Percentiles rank a stretch among this genome's conserved stretches.
These are phyloP conservation scores for Triplophysa dalaica DNA, from an alignment of 2,113 vertebrate species.

Conservation along the genomic window DNA sequence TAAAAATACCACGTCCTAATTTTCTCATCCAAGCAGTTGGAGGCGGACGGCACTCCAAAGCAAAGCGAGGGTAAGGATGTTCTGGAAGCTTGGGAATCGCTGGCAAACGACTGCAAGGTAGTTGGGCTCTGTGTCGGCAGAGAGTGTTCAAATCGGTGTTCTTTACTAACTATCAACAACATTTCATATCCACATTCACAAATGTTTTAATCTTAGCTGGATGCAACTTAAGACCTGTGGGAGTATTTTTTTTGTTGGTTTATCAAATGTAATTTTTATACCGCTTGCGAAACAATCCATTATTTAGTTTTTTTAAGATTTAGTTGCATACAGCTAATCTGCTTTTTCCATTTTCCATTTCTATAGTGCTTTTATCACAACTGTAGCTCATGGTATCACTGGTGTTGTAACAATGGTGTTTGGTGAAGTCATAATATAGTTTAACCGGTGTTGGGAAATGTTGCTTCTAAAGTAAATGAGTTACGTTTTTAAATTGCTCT, in stretches of 20 bases:
- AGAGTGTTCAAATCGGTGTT: slow-evolving; percentile 19
- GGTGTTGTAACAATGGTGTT: neutral
- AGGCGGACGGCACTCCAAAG: slow-evolving; percentile 70
- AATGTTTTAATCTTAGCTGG: slow-evolving; percentile 46
- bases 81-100: slow-evolving; percentile 78
- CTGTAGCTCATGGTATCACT: neutral
- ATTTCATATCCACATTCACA: slow-evolving; percentile 34
- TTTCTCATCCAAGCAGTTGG: slow-evolving; percentile 76
- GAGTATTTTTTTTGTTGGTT: too few species aligned
- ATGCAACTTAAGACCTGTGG: slow-evolving; percentile 64
- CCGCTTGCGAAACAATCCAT: neutral
- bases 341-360: slow-evolving; percentile 22
- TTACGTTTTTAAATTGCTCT: too few species aligned
- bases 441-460: neutral
- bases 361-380: neutral
- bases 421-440: neutral
- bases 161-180: neutral
- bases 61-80: slow-evolving; percentile 74
- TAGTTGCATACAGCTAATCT: slow-evolving; percentile 72
- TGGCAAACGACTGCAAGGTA: slow-evolving; percentile 81
- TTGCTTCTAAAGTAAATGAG: neutral
- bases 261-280: neutral
- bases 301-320: slow-evolving; percentile 4
- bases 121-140: slow-evolving; percentile 62
- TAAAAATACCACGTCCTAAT: slow-evolving; percentile 66